Evolutionary conservation across 2,113 vertebrate species (phyloP).

Genomic region (Alligator mississippiensis): DNA sequence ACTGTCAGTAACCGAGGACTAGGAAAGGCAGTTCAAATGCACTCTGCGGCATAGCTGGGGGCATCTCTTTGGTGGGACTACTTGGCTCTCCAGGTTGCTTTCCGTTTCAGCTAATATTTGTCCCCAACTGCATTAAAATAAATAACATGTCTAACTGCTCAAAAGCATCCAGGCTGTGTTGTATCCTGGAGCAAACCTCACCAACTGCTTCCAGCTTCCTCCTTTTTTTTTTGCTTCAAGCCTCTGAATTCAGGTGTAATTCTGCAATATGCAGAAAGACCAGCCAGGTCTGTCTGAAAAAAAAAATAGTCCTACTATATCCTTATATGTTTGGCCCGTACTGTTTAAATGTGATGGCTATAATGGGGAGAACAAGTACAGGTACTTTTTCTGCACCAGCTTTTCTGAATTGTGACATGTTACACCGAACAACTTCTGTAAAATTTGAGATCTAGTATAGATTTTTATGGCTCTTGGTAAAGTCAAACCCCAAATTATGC

Average conservation of each 20-base stretch:
- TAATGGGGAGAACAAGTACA: neutral
- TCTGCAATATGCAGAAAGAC: no score
- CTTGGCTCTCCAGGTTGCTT: no score
- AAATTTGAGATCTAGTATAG: fast-evolving
- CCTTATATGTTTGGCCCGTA: neutral
- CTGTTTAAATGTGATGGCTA: neutral
- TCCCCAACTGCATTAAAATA: neutral
- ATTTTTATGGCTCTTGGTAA: neutral
- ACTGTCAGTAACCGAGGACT: no score
- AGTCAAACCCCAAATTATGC: neutral
- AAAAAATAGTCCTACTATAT: no score
- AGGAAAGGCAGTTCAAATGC: neutral
- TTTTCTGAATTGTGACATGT: fast-evolving
- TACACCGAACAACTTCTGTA: neutral
- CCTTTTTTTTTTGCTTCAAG: no score
- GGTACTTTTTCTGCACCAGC: neutral
- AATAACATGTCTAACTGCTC: no score
- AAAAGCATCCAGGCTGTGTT: no score
- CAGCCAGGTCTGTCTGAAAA: no score
- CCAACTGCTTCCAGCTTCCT: no score
- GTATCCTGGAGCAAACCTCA: no score
- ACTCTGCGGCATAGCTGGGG: neutral
- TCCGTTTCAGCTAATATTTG: no score
- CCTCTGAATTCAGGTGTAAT: no score
- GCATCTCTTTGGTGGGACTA: neutral